A percentile compares a stretch with the other conserved stretches of the same genome.
Conservation (phyloP, 1,140 invertebrate genomes). For the Heliconius eleuchia region DNA sequence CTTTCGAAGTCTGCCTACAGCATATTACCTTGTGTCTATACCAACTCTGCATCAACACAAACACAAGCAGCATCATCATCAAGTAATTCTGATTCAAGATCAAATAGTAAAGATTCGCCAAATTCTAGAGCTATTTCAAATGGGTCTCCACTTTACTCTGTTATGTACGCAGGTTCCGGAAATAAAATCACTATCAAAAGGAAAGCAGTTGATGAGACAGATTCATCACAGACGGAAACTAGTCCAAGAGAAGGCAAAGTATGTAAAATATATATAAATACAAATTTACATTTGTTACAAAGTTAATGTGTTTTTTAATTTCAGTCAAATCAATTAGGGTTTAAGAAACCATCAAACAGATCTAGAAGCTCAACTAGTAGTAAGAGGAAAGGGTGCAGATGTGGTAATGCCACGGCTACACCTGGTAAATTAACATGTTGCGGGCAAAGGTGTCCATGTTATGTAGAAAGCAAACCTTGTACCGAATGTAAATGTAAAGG, state of each 20-base stretch:
- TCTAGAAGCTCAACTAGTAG: slow-evolving; percentile 69
- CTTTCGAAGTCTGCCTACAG: slow-evolving; percentile 87
- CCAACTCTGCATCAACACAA: slow-evolving; percentile 86
- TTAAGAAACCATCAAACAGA: slow-evolving; percentile 81
- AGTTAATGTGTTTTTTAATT: slow-evolving; percentile 38
- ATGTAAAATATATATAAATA: slow-evolving; percentile 34
- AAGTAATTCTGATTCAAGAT: slow-evolving; percentile 62
- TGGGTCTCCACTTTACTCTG: slow-evolving; percentile 88
- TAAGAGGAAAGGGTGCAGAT: slow-evolving; percentile 90
- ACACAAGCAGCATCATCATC: slow-evolving; percentile 80
- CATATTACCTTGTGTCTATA: slow-evolving; percentile 88
- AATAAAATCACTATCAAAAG: slow-evolving; percentile 92
- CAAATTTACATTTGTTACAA: slow-evolving; percentile 13
- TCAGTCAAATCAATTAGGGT: slow-evolving; percentile 71
- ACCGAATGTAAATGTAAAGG: slow-evolving; percentile 94
- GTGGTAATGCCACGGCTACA: slow-evolving; percentile 93
- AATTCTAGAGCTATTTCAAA: slow-evolving; percentile 84
- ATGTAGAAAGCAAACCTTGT: slow-evolving; percentile 92
- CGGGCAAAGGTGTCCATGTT: slow-evolving; percentile 96
- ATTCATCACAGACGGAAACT: slow-evolving; percentile 53
- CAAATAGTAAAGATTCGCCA: slow-evolving; percentile 69
- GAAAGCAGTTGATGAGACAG: slow-evolving; percentile 84
- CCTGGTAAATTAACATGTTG: slow-evolving; percentile 95
- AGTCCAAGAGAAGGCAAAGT: slow-evolving; percentile 65
- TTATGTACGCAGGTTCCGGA: slow-evolving; percentile 88